Evolutionary conservation across 2,113 vertebrate genomes (phyloP).

Genomic region (Pungitius pungitius): DNA sequence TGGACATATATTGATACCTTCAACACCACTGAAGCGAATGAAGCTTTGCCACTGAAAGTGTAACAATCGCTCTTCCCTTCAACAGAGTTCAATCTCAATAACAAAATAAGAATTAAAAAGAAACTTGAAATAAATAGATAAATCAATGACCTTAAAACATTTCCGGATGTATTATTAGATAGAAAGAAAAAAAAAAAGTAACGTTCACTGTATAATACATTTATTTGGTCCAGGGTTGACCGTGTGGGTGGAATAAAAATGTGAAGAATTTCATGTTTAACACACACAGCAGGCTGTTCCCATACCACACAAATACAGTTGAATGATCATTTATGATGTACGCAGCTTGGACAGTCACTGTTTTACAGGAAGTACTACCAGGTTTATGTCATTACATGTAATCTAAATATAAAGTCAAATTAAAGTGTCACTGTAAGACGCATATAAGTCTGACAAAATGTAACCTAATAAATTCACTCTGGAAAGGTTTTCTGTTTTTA

Average conservation of each 20-base stretch:
- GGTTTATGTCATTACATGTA: neutral
- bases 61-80: constrained; percentile 29
- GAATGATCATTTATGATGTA: constrained; percentile 18
- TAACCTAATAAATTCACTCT: neutral
- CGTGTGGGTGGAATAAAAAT: constrained; percentile 35
- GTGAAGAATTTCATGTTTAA: constrained; percentile 28
- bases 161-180: constrained; percentile 27
- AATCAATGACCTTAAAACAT: constrained; percentile 24
- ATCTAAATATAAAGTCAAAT: neutral
- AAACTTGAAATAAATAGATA: constrained; percentile 36
- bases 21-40: constrained; percentile 35
- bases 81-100: constrained; percentile 29
- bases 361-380: constrained; percentile 9
- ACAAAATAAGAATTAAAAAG: constrained; percentile 33
- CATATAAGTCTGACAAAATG: neutral
- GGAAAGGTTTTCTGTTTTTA: neutral
- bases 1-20: constrained; percentile 17
- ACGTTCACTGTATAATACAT: constrained; percentile 27
- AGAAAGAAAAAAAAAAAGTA: constrained; percentile 16
- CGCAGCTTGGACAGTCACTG: constrained; percentile 17
- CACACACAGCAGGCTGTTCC: constrained; percentile 8
- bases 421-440: constrained; percentile 4
- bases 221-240: constrained; percentile 46
- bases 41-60: constrained; percentile 38
- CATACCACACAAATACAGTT: constrained; percentile 40